Evolutionary conservation across 2,888 invertebrate species (phyloP).

Genomic region (Ectropis crepuscularia): DNA sequence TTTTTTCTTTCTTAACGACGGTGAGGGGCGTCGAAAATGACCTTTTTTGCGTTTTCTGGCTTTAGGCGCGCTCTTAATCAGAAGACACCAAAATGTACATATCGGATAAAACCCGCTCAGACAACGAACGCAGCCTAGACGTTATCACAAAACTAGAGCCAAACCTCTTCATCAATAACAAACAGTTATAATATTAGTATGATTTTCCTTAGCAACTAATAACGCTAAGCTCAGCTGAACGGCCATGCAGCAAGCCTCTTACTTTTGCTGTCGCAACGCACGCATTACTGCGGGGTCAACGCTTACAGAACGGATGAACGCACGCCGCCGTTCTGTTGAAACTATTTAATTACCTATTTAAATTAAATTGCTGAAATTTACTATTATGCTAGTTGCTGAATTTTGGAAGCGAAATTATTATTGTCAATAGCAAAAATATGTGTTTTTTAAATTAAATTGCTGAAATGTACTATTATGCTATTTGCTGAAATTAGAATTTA

Average conservation of each 20-base stretch:
- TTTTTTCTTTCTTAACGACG: no score
- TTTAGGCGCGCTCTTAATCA: no score
- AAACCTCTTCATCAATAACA: not conserved
- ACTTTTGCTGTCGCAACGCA: constrained; percentile 54
- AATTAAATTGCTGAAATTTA: constrained; percentile 1
- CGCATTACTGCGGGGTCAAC: constrained; percentile 60
- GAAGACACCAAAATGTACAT: no score
- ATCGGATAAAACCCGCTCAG: no score
- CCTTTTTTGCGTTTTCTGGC: no score
- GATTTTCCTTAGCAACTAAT: constrained; percentile 13
- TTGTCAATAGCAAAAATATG: no score
- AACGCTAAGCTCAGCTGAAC: constrained; percentile 38
- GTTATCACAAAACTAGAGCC: not conserved
- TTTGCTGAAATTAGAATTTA: not conserved
- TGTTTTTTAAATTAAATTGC: constrained; percentile 13
- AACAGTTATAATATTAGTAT: not conserved
- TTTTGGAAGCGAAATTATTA: not conserved
- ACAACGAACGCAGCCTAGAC: not conserved
- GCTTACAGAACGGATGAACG: constrained; percentile 56
- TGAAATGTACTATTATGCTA: not conserved
- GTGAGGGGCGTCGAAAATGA: no score
- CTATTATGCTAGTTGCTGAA: not conserved
- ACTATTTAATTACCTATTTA: constrained; percentile 19
- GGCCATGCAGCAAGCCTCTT: constrained; percentile 58
- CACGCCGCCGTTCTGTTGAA: constrained; percentile 23